Conservation (phyloP, 2,113 vertebrate species). For the Parotia lawesii region DNA sequence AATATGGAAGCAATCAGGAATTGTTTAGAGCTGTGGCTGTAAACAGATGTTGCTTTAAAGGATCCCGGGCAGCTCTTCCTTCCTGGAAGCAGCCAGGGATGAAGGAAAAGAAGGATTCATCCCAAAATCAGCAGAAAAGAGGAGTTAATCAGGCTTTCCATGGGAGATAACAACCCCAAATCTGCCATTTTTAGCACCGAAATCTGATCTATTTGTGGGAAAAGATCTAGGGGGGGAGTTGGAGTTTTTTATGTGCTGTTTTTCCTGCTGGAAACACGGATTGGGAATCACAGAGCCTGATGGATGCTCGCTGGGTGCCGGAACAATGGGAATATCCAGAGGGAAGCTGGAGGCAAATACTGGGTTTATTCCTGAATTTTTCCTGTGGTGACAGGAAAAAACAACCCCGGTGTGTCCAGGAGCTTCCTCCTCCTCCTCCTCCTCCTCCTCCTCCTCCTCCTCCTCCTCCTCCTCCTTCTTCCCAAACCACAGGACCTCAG, state of each 20-base stretch:
- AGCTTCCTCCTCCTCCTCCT: too few species aligned
- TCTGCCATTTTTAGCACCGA: neutral
- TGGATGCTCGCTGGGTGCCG: neutral
- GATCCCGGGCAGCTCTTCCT: neutral
- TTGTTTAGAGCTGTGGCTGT: neutral
- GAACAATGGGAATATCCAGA: neutral
- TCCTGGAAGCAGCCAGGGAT: neutral
- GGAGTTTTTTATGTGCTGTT: neutral
- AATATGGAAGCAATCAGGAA: constrained; percentile 2
- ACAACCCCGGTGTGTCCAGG: neutral
- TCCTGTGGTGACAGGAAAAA: neutral
- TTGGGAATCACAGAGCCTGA: neutral
- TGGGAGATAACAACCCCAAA: neutral
- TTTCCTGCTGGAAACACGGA: neutral
- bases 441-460: too few species aligned
- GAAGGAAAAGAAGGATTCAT: neutral
- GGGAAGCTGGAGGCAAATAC: neutral
- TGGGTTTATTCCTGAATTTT: neutral
- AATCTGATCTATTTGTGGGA: neutral
- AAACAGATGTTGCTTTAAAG: neutral
- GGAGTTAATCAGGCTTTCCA: neutral
- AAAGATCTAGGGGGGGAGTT: neutral
- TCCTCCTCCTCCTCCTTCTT: neutral
- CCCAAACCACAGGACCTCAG: neutral
- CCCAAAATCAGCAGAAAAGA: neutral